These are phyloP conservation scores for Ploceus nigricollis DNA, from an alignment of 2,113 vertebrate species.

Conservation along the genomic window DNA sequence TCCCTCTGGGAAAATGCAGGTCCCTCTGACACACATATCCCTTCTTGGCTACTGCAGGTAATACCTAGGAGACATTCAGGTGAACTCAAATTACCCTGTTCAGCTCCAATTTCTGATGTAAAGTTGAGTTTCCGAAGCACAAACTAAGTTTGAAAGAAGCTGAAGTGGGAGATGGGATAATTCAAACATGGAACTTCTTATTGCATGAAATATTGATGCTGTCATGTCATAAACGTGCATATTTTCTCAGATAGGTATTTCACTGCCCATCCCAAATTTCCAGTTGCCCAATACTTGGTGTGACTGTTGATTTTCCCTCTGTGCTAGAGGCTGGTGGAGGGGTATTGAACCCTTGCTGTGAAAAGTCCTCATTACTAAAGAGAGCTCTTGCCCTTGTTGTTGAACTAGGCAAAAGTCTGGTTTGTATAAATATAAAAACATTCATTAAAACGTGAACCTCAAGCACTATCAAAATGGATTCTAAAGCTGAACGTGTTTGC, in stretches of 20 bases:
- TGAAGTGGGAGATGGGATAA: not conserved
- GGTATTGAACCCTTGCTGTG: not conserved
- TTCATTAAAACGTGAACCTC: not conserved
- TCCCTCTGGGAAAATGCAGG: not conserved
- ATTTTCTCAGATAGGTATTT: not conserved
- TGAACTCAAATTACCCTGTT: not conserved
- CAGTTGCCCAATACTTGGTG: not conserved
- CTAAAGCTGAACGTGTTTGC: not conserved
- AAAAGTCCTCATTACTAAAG: not conserved
- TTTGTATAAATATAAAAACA: not conserved
- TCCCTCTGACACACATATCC: fast-evolving
- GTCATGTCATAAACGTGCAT: not conserved
- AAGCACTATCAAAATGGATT: not conserved
- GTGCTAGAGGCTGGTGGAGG: not conserved
- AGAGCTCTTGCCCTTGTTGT: not conserved
- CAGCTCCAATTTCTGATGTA: not conserved
- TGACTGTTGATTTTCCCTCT: not conserved
- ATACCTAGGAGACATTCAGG: fast-evolving
- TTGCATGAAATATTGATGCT: not conserved
- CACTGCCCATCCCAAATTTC: not conserved
- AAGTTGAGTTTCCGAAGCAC: not conserved
- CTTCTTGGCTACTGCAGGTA: not conserved
- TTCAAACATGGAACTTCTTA: not conserved
- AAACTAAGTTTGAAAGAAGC: not conserved
- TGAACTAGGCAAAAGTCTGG: not conserved